These are phyloP conservation scores for Limonius californicus DNA, from an alignment of 1,140 invertebrate species.

Conservation along the genomic window DNA sequence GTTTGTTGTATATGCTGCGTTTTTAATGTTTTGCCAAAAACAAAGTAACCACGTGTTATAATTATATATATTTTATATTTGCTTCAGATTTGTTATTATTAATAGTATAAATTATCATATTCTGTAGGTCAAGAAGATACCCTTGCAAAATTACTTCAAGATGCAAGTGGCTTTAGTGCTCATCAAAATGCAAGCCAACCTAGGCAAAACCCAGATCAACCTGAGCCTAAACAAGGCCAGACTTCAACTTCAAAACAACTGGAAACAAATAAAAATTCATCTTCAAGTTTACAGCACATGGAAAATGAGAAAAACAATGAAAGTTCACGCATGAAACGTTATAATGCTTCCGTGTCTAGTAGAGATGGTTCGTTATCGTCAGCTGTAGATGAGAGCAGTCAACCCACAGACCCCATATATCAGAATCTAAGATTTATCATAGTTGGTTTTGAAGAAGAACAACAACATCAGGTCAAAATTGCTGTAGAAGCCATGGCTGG, in stretches of 20 bases:
- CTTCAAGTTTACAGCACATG: background rate
- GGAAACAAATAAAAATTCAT: conserved; percentile 8
- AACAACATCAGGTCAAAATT: conserved; percentile 30
- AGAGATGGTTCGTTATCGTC: background rate
- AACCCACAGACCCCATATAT: conserved; percentile 33
- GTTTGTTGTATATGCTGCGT: too few relatives aligned
- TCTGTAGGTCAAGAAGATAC: conserved; percentile 28
- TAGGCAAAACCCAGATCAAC: background rate
- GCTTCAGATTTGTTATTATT: too few relatives aligned
- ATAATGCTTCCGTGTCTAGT: background rate
- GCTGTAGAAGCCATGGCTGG: conserved; percentile 25
- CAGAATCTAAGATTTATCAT: conserved; percentile 49
- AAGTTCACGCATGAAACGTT: background rate
- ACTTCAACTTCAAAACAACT: background rate
- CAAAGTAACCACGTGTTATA: too few relatives aligned
- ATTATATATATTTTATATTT: too few relatives aligned
- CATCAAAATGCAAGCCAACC: background rate
- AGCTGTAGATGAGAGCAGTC: conserved; percentile 1
- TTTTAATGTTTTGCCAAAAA: too few relatives aligned
- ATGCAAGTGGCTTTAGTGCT: background rate
- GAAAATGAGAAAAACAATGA: background rate
- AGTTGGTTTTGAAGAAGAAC: conserved; percentile 47
- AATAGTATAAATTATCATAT: too few relatives aligned
- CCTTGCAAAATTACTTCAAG: conserved; percentile 22
- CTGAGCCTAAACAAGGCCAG: too few relatives aligned